Evolutionary conservation across 2,888 invertebrate species (phyloP), one percentile per base, ranked within the genome.

Genomic region (Rotaria magnacalcarata): DNA sequence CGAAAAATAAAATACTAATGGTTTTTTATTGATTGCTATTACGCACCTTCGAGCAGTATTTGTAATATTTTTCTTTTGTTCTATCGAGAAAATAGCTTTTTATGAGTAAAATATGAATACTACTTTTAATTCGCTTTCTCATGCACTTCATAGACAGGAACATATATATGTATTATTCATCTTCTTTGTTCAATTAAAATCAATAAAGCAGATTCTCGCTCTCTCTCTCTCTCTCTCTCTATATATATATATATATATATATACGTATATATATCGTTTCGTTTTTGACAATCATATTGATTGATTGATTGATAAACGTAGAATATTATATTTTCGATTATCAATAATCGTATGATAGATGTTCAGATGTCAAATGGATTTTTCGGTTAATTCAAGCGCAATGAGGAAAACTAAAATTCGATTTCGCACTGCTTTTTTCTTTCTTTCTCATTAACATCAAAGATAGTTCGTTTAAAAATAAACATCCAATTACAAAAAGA

Each of bases 31-130:
- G 34, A 67, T 67, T 67, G 34, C 67, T 67, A 16, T 67, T 67
- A 27, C 34, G 6, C 19, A 67, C 34, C 67, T 67, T 67, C 6
- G 14, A 41, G 34, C 67, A 67, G 16, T 67, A 67, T 67, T 34
- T 7, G 3, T 11, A 60, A 10, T 27, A 27, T 8, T 60, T 11
- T 60, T 54, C 21, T 54, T 54, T 54, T 54, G 21, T 54, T 54
- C 19, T 54, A 54, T 19, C 21, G 54, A 54, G 54, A 54, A 60
- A 27, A 60, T 60, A 60, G 58, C 10, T 60, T 67, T 67, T 67
- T 67, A 67, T 67, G 27, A 67, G 67, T 16, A 67, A 67, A 10
- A 67, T 67, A 67, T 67, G 34, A 67, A 67, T 67, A 67, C 34
- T 67, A 67, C 34, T 67, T 67, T 34, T 34, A 34, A 34, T 16